Evolutionary conservation across 2,888 invertebrate species (phyloP).

Genomic region (Phyllotreta striolata): DNA sequence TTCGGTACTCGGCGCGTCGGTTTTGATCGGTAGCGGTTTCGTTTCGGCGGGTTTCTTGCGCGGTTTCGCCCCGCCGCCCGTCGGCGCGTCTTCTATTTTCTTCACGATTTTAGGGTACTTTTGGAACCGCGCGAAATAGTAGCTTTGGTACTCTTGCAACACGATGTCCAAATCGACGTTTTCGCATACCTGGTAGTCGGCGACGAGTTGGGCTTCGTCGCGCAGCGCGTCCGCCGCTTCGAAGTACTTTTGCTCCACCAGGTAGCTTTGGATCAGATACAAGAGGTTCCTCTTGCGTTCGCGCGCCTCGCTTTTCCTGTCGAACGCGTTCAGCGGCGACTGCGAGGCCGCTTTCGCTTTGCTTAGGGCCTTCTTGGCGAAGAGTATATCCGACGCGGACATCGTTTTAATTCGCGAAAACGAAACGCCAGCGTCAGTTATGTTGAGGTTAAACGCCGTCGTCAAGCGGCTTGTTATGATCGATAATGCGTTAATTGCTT

Average conservation of each 20-base stretch:
- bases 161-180: constrained; percentile 91
- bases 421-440: not conserved
- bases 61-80: constrained; percentile 40
- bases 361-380: constrained; percentile 16
- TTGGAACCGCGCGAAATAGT: constrained; percentile 84
- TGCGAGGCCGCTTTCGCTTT: constrained; percentile 18
- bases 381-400: constrained; percentile 15
- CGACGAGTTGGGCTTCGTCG: constrained; percentile 76
- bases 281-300: constrained; percentile 64
- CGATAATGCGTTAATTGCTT: too few relatives aligned
- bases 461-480: not conserved
- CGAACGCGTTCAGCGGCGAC: constrained; percentile 40
- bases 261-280: constrained; percentile 73
- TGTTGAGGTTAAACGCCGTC: not conserved
- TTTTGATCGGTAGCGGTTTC: constrained; percentile 29
- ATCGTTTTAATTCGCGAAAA: constrained; percentile 17
- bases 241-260: constrained; percentile 71
- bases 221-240: constrained; percentile 72
- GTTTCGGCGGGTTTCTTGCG: constrained; percentile 37
- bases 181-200: constrained; percentile 81
- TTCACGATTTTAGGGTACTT: constrained; percentile 85
- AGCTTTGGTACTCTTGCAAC: constrained; percentile 87
- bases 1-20: constrained; percentile 7
- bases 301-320: constrained; percentile 53
- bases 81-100: constrained; percentile 52